Evolutionary conservation across 1,140 invertebrate species (phyloP), one percentile per base, ranked within the genome.

Genomic region (Bombus cullumanus): DNA sequence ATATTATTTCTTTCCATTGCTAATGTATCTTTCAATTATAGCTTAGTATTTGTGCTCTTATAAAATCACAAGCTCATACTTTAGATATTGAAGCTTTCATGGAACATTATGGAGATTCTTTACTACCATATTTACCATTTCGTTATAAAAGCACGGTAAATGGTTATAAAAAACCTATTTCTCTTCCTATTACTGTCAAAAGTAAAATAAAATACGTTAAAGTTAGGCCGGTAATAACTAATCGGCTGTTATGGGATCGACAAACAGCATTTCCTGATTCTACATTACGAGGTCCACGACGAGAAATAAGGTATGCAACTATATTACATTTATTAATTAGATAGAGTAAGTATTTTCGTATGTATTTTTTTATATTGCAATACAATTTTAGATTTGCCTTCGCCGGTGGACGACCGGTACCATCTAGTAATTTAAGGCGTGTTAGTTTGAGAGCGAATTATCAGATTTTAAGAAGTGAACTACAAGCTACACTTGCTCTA

Each of bases 391-490:
- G 95, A 87, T 95, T 95, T 81, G 94, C 94, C 22, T 95, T 95
- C 78, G 93, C 94, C 83, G 95, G 95, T 76, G 93, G 94, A 74
- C 92, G 93, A 68, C 94, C 94, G 2, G 94, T 95, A 22, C 93
- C 95, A 74, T 91, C 94, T 8, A 94, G 88, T 80, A 95, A 93
- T 86, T 88, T 95, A 66, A 93, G 92, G 72, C 92, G 94, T 8
- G 92, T 93, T 12, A 94, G 93, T 92, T 90, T 95, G 75, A 92
- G 94, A 80, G 94, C 94, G 1, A 94, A 94, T 91, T 95, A 95
- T 83, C 94, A 95, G 88, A 94, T 95, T 89, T 85, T 95, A 74
- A 93, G 94, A 62, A 94, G 89, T 43, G 94, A 95, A 79, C 89
- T 93, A 62, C 92, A 92, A 72, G 94, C 94, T 2, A 94, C 92